phyloP scores from a whole-genome alignment of 2,888 invertebrate species.

The Idaea biselata region DNA sequence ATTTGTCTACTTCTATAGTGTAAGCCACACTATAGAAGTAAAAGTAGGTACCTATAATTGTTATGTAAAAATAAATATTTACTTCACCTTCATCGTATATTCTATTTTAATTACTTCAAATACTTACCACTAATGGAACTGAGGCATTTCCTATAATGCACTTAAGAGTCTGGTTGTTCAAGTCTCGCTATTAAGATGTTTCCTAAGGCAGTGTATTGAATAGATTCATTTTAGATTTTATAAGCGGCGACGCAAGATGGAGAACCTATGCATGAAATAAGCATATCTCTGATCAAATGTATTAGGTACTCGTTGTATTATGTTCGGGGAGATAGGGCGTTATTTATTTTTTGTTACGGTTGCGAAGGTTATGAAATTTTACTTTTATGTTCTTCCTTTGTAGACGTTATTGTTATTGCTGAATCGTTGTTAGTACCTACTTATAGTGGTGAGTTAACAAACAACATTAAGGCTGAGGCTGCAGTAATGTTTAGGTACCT shows the following conservation, averaged over 20 bases:
- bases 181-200: neutral
- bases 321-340: constrained; percentile 34
- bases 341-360: constrained; percentile 36
- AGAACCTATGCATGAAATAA: constrained; percentile 60
- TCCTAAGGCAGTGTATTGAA: constrained; percentile 26
- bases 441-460: constrained; percentile 8
- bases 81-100: too few relatives aligned
- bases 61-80: too few relatives aligned
- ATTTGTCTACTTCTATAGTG: too few relatives aligned
- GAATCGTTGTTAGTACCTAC: neutral
- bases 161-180: constrained; percentile 1
- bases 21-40: too few relatives aligned
- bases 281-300: constrained; percentile 55
- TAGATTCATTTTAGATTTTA: constrained; percentile 55
- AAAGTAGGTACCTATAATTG: too few relatives aligned
- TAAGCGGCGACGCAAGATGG: constrained; percentile 40
- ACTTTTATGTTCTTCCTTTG: constrained; percentile 38
- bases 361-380: constrained; percentile 37
- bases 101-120: too few relatives aligned
- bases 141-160: neutral
- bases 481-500: too few relatives aligned
- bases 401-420: constrained; percentile 6
- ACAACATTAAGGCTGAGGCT: neutral
- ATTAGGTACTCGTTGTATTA: constrained; percentile 38
- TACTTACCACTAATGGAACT: too few relatives aligned